These are phyloP conservation scores for Crenuchus spilurus DNA, from an alignment of 2,797 vertebrate species.

Conservation along the genomic window DNA sequence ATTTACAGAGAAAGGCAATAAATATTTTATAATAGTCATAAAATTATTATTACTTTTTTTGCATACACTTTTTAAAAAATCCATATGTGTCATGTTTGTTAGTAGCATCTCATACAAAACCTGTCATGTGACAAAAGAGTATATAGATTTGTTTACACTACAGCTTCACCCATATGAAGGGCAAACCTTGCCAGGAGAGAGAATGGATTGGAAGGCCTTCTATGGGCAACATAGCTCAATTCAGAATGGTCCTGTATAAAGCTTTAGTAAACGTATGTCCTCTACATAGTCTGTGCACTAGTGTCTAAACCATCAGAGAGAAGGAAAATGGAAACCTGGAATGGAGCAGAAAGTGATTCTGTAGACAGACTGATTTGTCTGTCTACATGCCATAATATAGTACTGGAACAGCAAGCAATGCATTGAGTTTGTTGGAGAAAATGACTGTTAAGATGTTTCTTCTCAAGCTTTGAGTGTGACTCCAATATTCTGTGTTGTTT, in stretches of 20 bases:
- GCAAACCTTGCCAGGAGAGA: conserved; percentile 35
- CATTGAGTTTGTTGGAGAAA: neutral
- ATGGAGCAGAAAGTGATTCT: neutral
- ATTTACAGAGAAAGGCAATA: conserved; percentile 87
- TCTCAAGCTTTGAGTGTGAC: too few relatives aligned
- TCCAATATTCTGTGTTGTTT: neutral
- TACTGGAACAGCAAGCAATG: neutral
- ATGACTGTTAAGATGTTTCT: conserved; percentile 24
- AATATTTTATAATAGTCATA: conserved; percentile 90
- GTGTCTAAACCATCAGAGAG: conserved; percentile 29
- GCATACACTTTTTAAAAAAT: conserved; percentile 81
- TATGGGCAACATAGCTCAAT: neutral
- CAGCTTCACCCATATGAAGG: conserved; percentile 53
- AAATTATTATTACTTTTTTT: conserved; percentile 78
- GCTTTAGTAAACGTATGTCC: conserved; percentile 19
- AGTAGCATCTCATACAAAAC: conserved; percentile 79
- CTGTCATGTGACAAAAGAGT: conserved; percentile 66
- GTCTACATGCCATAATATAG: neutral
- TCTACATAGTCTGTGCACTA: conserved; percentile 33
- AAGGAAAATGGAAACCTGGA: conserved; percentile 8
- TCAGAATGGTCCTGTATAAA: conserved; percentile 29
- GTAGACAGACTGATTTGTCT: neutral
- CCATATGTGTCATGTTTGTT: conserved; percentile 83
- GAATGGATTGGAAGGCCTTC: conserved; percentile 30
- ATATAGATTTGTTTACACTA: conserved; percentile 61